Base-by-base conservation (phyloP, 2,888 invertebrate species). In the Acanthopleura granulata region DNA sequence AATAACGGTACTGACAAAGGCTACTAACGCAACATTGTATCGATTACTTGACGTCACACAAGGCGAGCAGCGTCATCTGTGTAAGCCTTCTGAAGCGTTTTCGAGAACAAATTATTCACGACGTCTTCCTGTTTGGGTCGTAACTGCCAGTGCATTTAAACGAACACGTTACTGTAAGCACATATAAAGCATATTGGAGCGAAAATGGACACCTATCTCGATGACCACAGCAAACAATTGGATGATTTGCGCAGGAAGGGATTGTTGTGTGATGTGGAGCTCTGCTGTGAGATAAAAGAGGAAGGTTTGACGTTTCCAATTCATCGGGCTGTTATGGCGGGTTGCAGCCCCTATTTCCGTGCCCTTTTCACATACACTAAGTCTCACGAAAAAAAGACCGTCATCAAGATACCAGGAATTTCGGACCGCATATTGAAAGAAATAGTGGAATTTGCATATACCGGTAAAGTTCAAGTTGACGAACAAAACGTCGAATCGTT, bases 311-410 rank as follows among this genome's bases (percentile, higher is more conserved):
- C 93, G 79, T 95, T 96, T 87, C 94, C 94, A 69, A 95, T 97
- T 72, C 97, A 97, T 91, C 93, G 88, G 71, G 86, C 86, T 57
- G 82, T 89, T 71, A 82, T 89, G 83, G 86, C 88, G 11, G 94
- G 96, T 78, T 96, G 96, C 91, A 97, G 97, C 88, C 94, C 95
- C 69, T 97, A 96, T 91, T 97, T 97, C 91, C 94, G 95, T 90
- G 94, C 95, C 72, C 91, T 96, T 27, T 96, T 96, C 89, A 96
- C 95, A 74, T 95, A 95, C 89, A 93, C 93, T 18, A 91, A 94
- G 79, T 93, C 93, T 83, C 94, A 85, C 76, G 79, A 82, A 1
- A 72, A 77, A 18, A 76, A 82, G 72, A 76, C 77, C 62, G 81
- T 80, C 40, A 79, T 86, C 3, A 75, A 76, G 50, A 83, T 86